These are phyloP conservation scores for Micromussa lordhowensis DNA, from an alignment of 92 coral and sea anemone genomes.

Conservation along the genomic window DNA sequence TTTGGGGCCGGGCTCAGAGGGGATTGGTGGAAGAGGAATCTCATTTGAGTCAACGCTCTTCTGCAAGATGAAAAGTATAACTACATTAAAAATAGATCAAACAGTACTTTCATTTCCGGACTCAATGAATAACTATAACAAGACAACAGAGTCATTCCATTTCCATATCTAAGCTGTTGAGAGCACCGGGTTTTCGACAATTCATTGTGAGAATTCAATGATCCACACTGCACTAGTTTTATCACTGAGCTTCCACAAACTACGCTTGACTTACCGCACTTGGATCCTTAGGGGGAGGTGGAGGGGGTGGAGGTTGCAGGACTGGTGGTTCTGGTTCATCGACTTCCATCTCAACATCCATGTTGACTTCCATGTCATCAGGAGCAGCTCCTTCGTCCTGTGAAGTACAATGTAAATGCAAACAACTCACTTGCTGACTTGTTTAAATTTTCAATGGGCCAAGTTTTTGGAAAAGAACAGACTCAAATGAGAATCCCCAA, in stretches of 20 bases:
- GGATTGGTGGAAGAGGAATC: constrained; percentile 87
- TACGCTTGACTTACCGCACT: constrained; percentile 41
- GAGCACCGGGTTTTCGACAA: not conserved
- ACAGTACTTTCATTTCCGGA: too few species aligned
- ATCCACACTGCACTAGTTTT: not conserved
- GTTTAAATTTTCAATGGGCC: not conserved
- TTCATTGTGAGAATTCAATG: not conserved
- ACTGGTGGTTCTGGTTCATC: constrained; percentile 89
- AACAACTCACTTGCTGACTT: not conserved
- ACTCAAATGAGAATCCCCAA: too few species aligned
- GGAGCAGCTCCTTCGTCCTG: constrained; percentile 71
- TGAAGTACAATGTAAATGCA: not conserved
- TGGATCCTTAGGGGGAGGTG: constrained; percentile 62
- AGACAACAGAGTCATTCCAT: not conserved
- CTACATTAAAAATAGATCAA: not conserved
- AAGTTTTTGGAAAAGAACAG: too few species aligned
- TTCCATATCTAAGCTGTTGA: not conserved
- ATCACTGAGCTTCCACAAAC: not conserved
- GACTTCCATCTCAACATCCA: constrained; percentile 99
- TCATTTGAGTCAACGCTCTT: constrained; percentile 47
- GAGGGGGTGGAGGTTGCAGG: constrained; percentile 75
- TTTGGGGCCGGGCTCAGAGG: constrained; percentile 85
- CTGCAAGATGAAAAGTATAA: constrained; percentile 34
- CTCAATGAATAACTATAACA: not conserved
- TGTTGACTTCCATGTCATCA: constrained; percentile 91